Base-by-base conservation (phyloP, 2,113 vertebrate species). In the Amphiprion percula region DNA sequence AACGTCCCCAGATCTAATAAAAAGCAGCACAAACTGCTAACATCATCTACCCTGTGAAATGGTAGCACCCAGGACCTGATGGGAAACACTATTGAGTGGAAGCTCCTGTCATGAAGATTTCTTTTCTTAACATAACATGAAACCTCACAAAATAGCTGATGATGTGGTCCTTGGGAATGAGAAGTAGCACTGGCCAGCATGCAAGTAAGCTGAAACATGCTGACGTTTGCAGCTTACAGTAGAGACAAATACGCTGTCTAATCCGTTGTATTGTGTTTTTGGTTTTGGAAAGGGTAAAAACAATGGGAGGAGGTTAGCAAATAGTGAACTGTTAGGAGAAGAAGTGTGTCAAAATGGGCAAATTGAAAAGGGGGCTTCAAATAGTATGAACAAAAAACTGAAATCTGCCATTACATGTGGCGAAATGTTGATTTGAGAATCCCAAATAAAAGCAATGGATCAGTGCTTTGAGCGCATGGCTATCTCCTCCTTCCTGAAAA, bases 401-500 rank as follows among this genome's bases (percentile, higher is more conserved):
- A 83, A 72, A 79, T 79, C 65, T 76, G 58, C 44, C 37, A 8
- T 78, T 72, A 52, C 58, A 59, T 60, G 39, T 72, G 64, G 85
- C 17, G 2, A 80, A 46, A 71, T 73, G 79, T 76, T 84, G 68
- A 76, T 78, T 83, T 70, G 19, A 70, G 71, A 68, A 67, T 83
- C 44, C 30, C 39, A 66, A 79, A 72, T 33, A 19, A 85, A 83
- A 62, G 55, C 53, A 78, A 50, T 16, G 55, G 66, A 74, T 61
- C n/a, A 39, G 61, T 47, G 17, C 30, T 37, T 50, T 56, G 75
- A 68, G 60, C 55, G 23, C 5, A 37, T 5, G 21, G 58, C 70
- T 78, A 30, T 82, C 76, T 63, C 60, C 49, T 59, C 62, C 67
- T n/a, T 67, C 68, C 75, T 33, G 30, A 30, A 79, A 86, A 83